Evolutionary conservation across 2,113 vertebrate genomes (phyloP).

Genomic region (Pyxicephalus adspersus): DNA sequence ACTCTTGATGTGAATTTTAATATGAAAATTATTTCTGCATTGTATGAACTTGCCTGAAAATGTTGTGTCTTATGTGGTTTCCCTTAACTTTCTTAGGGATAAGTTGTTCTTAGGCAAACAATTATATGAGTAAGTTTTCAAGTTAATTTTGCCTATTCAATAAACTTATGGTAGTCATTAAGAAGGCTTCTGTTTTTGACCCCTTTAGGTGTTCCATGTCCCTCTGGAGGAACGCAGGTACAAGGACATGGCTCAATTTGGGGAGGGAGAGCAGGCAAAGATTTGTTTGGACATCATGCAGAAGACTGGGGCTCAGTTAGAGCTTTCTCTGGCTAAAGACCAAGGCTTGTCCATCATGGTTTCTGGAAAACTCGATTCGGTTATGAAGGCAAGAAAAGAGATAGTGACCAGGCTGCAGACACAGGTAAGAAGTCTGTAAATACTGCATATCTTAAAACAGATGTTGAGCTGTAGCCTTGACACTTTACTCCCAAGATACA

Average conservation of each 20-base stretch:
- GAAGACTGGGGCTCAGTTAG: constrained; percentile 95
- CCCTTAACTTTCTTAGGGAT: too few species aligned
- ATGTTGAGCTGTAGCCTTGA: background rate
- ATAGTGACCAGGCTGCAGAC: constrained; percentile 98
- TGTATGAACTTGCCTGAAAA: too few species aligned
- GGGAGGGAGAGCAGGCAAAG: constrained; percentile 97
- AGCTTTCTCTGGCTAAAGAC: constrained; percentile 97
- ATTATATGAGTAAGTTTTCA: too few species aligned
- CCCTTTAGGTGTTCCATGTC: constrained; percentile 92
- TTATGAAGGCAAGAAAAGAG: constrained; percentile 99
- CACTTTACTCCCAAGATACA: background rate
- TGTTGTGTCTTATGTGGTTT: too few species aligned
- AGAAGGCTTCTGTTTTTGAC: background rate
- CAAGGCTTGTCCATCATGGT: constrained; percentile 99
- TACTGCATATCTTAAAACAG: background rate
- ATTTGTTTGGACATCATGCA: constrained; percentile 99
- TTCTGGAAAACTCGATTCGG: constrained; percentile 94
- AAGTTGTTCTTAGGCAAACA: too few species aligned
- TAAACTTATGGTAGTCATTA: background rate
- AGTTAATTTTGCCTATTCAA: background rate
- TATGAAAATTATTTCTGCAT: too few species aligned
- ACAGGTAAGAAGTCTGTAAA: constrained; percentile 76
- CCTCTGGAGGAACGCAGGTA: constrained; percentile 97
- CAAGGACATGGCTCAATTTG: constrained; percentile 99
- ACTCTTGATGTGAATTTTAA: too few species aligned